phyloP scores from a whole-genome alignment of 2,888 invertebrate species.

The Drosophila sordidula region DNA sequence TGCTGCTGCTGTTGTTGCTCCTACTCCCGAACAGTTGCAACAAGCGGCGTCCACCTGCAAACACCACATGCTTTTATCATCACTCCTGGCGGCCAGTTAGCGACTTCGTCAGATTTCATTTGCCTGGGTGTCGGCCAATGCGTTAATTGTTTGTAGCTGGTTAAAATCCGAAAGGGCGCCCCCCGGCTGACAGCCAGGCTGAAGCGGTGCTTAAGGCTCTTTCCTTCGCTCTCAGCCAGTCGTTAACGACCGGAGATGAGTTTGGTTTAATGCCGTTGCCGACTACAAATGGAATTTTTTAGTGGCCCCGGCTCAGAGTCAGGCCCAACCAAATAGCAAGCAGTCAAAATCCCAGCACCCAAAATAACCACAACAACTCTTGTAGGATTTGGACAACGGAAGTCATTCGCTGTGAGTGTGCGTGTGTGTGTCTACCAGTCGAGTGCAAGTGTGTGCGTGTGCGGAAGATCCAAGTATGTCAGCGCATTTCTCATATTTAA shows the following conservation, averaged over 20 bases:
- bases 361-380: slow-evolving; percentile 33
- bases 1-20: background rate
- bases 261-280: slow-evolving; percentile 78
- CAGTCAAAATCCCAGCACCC: slow-evolving; percentile 41
- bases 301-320: slow-evolving; percentile 50
- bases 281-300: slow-evolving; percentile 80
- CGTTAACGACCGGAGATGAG: slow-evolving; percentile 80
- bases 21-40: slow-evolving; percentile 46
- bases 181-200: slow-evolving; percentile 21
- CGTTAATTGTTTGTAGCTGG: slow-evolving; percentile 63
- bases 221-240: slow-evolving; percentile 58
- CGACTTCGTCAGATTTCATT: slow-evolving; percentile 69
- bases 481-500: slow-evolving; percentile 63
- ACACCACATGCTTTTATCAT: slow-evolving; percentile 27
- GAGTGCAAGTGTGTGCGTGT: slow-evolving; percentile 23
- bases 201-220: slow-evolving; percentile 43
- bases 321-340: slow-evolving; percentile 17
- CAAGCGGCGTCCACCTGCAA: slow-evolving; percentile 53
- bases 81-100: slow-evolving; percentile 56
- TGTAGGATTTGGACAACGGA: slow-evolving; percentile 65
- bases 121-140: slow-evolving; percentile 49
- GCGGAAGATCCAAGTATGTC: slow-evolving; percentile 41
- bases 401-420: slow-evolving; percentile 42
- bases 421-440: background rate
- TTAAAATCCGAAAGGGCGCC: slow-evolving; percentile 42